Percentiles rank a stretch among this genome's conserved stretches.
Conservation (phyloP, 2,888 invertebrate genomes). For the Resseliella maxima region DNA sequence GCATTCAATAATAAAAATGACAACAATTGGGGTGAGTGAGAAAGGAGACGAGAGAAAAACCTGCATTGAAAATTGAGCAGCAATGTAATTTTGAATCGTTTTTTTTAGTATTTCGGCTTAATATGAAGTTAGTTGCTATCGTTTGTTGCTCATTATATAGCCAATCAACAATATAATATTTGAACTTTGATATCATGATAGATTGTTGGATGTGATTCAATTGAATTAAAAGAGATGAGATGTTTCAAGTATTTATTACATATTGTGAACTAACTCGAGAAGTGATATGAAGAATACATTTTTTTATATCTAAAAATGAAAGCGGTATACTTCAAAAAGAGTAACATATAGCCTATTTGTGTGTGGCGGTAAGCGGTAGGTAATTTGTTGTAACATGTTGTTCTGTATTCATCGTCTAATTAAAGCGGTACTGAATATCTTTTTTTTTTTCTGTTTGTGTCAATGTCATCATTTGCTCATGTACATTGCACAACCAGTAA, state of each 20-base stretch:
- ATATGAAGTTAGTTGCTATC: background rate
- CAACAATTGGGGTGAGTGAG: background rate
- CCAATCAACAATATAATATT: conserved; percentile 10
- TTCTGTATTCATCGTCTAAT: conserved; percentile 7
- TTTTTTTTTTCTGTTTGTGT: conserved; percentile 8
- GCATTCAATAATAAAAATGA: conserved; percentile 27
- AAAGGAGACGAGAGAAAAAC: background rate
- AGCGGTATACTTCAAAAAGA: conserved; percentile 19
- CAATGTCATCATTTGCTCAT: too few species aligned
- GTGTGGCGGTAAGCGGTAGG: conserved; percentile 37
- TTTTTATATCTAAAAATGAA: background rate
- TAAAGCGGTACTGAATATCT: background rate
- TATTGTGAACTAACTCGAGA: conserved; percentile 28
- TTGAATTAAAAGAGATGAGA: conserved; percentile 19
- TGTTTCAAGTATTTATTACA: background rate
- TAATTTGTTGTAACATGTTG: conserved; percentile 10
- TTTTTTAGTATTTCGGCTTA: background rate
- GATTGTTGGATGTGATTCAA: background rate
- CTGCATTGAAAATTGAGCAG: background rate
- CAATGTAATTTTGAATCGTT: background rate
- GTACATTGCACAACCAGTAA: background rate
- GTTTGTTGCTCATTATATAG: conserved; percentile 37
- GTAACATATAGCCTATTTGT: background rate
- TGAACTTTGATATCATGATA: background rate
- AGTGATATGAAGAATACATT: background rate